These are phyloP conservation scores for Corvus hawaiiensis DNA, from an alignment of 2,113 vertebrate species.

Conservation along the genomic window DNA sequence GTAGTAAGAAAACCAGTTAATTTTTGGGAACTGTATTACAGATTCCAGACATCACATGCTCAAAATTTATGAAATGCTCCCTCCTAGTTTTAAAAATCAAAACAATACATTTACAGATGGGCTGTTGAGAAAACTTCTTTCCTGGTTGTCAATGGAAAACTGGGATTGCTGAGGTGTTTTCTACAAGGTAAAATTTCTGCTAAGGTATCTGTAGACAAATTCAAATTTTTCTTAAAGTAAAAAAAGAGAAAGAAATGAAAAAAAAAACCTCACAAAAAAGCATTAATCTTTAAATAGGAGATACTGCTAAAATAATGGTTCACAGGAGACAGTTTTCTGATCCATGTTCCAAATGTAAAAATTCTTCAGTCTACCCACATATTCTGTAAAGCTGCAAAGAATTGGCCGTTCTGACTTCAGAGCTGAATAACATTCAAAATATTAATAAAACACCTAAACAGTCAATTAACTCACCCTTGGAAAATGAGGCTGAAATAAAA, in stretches of 20 bases:
- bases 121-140: neutral
- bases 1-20: neutral
- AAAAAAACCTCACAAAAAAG: rapidly evolving
- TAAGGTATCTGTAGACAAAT: neutral
- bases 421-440: neutral
- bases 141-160: neutral
- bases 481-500: neutral
- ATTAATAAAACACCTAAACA: neutral
- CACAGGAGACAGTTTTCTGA: neutral
- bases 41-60: neutral
- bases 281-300: neutral
- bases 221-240: neutral
- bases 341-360: neutral
- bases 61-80: neutral
- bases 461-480: neutral
- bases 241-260: neutral
- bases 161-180: neutral
- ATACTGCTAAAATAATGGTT: neutral
- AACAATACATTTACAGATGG: neutral
- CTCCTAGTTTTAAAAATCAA: neutral
- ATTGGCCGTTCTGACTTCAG: neutral
- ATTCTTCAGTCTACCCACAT: neutral
- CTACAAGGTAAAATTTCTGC: neutral
- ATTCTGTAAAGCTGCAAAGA: neutral
- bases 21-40: neutral